Conservation (phyloP, 2,888 invertebrate species). For the Tetropium fuscum region DNA sequence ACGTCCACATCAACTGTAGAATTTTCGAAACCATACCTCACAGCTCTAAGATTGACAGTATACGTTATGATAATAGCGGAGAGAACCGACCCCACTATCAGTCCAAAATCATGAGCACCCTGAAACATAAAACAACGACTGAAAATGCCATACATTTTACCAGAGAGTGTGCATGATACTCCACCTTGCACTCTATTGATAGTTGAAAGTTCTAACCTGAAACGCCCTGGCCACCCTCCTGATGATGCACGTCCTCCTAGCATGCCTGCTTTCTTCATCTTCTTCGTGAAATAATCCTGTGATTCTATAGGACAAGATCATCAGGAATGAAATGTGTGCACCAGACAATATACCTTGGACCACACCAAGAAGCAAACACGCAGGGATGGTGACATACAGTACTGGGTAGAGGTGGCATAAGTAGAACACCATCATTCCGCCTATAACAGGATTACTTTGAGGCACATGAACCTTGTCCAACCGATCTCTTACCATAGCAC, state of each 20-base stretch:
- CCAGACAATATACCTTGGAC: conserved; percentile 65
- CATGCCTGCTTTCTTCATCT: conserved; percentile 60
- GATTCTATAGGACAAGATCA: conserved; percentile 65
- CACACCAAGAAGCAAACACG: conserved; percentile 71
- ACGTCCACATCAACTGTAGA: conserved; percentile 43
- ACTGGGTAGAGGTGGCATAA: conserved; percentile 69
- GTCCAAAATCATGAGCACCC: conserved; percentile 70
- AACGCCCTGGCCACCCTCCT: conserved; percentile 69
- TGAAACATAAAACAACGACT: too few species aligned
- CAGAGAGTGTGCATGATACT: too few species aligned
- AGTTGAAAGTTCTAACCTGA: conserved; percentile 56
- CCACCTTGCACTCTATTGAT: too few species aligned
- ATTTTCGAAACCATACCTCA: conserved; percentile 36
- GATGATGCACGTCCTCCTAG: conserved; percentile 61
- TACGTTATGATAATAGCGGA: conserved; percentile 64
- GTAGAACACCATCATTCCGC: conserved; percentile 69
- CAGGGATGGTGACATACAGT: conserved; percentile 71
- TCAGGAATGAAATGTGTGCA: conserved; percentile 62
- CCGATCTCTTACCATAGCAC: conserved; percentile 49
- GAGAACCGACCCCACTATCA: conserved; percentile 69
- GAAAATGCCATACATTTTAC: too few species aligned
- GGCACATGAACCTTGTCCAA: too few species aligned
- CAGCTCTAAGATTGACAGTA: conserved; percentile 47
- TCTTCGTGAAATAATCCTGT: conserved; percentile 64
- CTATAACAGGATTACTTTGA: conserved; percentile 27